These are phyloP conservation scores for Dicyrtomina minuta DNA, from an alignment of 2,888 invertebrate species.

Conservation along the genomic window DNA sequence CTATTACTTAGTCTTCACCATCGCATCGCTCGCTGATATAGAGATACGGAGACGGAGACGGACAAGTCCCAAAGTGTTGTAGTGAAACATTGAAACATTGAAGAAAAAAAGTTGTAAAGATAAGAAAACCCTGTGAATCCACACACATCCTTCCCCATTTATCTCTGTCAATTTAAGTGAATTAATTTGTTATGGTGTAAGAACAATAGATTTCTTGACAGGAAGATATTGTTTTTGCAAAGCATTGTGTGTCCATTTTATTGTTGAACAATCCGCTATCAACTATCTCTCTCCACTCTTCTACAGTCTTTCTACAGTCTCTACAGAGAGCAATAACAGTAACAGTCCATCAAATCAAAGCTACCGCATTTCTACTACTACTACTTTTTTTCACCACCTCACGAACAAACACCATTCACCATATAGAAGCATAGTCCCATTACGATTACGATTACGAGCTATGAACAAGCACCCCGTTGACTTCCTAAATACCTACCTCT, in stretches of 20 bases:
- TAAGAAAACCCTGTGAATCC: not conserved
- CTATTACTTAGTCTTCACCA: no score
- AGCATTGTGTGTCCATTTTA: not conserved
- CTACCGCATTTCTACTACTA: no score
- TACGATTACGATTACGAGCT: no score
- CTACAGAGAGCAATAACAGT: not conserved
- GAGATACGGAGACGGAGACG: no score
- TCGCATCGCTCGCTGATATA: not conserved
- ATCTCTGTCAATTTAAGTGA: slow-evolving; percentile 24
- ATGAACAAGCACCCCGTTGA: no score
- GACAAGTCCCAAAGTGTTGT: not conserved
- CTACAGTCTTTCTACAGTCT: not conserved
- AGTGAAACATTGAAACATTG: not conserved
- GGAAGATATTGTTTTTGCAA: slow-evolving; percentile 1
- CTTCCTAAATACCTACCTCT: no score
- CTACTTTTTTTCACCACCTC: no score
- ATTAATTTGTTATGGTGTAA: slow-evolving; percentile 20
- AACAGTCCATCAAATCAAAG: no score
- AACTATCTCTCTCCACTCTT: not conserved
- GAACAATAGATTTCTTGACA: slow-evolving; percentile 13
- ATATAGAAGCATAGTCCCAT: no score
- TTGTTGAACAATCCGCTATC: not conserved
- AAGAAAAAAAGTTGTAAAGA: not conserved
- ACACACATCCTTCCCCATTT: not conserved
- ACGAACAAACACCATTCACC: no score